Evolutionary conservation across 2,888 invertebrate species (phyloP).

Genomic region (Didymodactylos carnosus): DNA sequence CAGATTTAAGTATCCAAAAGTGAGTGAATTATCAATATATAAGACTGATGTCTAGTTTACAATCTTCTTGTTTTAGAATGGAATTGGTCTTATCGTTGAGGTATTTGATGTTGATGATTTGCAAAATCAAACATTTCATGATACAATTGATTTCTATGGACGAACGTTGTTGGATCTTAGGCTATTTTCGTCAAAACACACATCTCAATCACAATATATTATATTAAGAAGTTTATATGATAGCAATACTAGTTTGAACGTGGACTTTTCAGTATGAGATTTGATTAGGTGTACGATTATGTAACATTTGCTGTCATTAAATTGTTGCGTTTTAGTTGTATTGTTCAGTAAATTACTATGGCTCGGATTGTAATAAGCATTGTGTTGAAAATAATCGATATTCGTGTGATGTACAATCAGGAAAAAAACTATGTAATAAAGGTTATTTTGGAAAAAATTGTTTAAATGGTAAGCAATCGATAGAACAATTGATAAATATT

Average conservation of each 20-base stretch:
- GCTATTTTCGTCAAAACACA: neutral
- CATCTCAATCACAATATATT: neutral
- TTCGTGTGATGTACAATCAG: constrained; percentile 1
- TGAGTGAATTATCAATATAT: neutral
- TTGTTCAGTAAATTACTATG: constrained; percentile 5
- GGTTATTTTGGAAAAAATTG: constrained; percentile 9
- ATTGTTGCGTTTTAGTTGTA: neutral
- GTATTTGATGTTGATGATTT: constrained; percentile 1
- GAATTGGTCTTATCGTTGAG: constrained; percentile 10
- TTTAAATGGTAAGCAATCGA: neutral
- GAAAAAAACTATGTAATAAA: constrained; percentile 1
- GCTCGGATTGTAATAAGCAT: neutral
- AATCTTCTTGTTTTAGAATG: neutral
- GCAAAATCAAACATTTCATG: neutral
- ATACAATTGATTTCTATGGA: constrained; percentile 7
- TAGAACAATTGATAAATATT: neutral
- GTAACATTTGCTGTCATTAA: neutral
- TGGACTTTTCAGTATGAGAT: neutral
- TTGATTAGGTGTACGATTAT: neutral
- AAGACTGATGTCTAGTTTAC: neutral
- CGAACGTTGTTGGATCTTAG: constrained; percentile 3
- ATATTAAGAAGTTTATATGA: constrained; percentile 6
- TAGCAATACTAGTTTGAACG: constrained; percentile 4
- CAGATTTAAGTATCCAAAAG: constrained; percentile 5
- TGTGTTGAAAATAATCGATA: constrained; percentile 1